These are phyloP conservation scores for Calephelis virginiensis DNA, from an alignment of 1,140 invertebrate species.

Conservation along the genomic window DNA sequence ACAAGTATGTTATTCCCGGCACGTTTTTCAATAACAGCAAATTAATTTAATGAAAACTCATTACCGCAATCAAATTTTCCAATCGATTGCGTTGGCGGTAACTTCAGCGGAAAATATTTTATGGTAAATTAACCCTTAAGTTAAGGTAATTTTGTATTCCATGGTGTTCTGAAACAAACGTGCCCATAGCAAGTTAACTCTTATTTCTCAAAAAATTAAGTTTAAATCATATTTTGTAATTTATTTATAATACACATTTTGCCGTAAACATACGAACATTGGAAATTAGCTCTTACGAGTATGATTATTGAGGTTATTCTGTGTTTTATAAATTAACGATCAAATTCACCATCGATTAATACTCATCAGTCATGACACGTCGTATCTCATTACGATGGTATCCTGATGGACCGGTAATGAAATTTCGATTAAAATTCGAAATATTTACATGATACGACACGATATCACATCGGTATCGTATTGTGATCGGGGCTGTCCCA, in stretches of 20 bases:
- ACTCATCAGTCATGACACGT: conserved; percentile 10
- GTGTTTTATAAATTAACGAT: background rate
- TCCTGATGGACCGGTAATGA: conserved; percentile 15
- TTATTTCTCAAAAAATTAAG: too few species aligned
- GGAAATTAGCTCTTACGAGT: too few species aligned
- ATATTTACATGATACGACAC: background rate
- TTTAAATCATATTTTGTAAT: too few species aligned
- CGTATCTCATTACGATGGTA: conserved; percentile 12
- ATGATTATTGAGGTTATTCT: too few species aligned
- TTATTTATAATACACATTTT: too few species aligned
- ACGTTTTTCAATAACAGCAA: conserved; percentile 2
- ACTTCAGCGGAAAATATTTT: background rate
- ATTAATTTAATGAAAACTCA: conserved; percentile 9
- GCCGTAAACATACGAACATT: too few species aligned
- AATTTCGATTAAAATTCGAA: conserved; percentile 11
- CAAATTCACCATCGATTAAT: conserved; percentile 13
- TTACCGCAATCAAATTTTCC: conserved; percentile 17
- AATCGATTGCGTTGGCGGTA: conserved; percentile 10
- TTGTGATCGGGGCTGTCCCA: conserved; percentile 18
- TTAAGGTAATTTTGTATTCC: background rate
- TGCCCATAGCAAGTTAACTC: too few species aligned
- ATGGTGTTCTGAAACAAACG: background rate
- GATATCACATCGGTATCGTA: conserved; percentile 18
- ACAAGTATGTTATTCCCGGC: background rate
- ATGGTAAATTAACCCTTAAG: conserved; percentile 6